Conservation (phyloP, 2,888 invertebrate genomes). For the Scaptomyza cyrtandrae region DNA sequence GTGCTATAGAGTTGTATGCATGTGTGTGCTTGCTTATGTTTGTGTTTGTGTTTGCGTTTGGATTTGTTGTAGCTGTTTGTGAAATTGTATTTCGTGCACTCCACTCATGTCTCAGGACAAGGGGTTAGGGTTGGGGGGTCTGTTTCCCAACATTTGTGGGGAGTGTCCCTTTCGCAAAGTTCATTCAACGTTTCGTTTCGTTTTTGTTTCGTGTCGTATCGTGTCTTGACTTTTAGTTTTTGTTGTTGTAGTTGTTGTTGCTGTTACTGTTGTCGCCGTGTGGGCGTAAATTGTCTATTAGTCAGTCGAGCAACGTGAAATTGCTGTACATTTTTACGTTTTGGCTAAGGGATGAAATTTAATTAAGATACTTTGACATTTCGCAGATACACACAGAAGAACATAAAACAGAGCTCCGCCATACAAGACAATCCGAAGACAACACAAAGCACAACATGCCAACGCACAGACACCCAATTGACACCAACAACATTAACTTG, state of each 20-base stretch:
- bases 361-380: conserved; percentile 82
- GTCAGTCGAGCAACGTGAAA: conserved; percentile 75
- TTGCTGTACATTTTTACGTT: conserved; percentile 78
- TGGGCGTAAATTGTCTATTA: conserved; percentile 81
- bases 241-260: conserved; percentile 2
- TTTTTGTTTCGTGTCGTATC: conserved; percentile 32
- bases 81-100: conserved; percentile 69
- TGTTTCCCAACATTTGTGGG: conserved; percentile 47
- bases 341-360: conserved; percentile 81
- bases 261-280: conserved; percentile 35
- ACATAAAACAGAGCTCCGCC: conserved; percentile 24
- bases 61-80: conserved; percentile 52
- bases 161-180: conserved; percentile 51
- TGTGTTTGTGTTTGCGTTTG: conserved; percentile 36
- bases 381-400: conserved; percentile 72
- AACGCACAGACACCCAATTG: conserved; percentile 62
- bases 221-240: conserved; percentile 52
- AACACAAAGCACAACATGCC: conserved; percentile 57
- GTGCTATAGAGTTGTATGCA: conserved; percentile 17
- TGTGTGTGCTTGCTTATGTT: conserved; percentile 29
- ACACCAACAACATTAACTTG: conserved; percentile 51
- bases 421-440: conserved; percentile 49
- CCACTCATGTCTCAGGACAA: conserved; percentile 42
- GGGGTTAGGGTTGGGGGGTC: conserved; percentile 30
- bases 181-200: conserved; percentile 63